Base-by-base conservation (phyloP, 2,113 vertebrate species). In the Hippolais icterina region DNA sequence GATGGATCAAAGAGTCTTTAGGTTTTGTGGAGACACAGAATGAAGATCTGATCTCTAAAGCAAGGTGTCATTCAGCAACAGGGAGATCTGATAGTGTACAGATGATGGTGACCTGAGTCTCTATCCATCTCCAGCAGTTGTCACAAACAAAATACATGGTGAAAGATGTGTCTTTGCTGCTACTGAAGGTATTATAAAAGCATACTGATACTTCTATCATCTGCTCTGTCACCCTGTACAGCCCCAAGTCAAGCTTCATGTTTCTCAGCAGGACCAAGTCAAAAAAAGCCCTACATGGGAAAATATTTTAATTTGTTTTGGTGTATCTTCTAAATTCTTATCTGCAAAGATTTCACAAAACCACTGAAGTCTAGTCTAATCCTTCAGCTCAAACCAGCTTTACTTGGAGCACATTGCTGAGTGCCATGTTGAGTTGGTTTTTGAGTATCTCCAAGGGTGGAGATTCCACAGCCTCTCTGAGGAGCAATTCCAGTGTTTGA, bases 21-120 rank as follows among this genome's bases (percentile, higher is more conserved):
- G 64, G 49, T 69, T 83, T 72, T 85, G 42, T 68, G 77, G 49
- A 82, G 64, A 54, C 46, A 23, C 15, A 68, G 74, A 83, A 80
- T 46, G 68, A 87, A 94, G 71, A 81, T 92, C 71, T 80, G 52
- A 87, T 92, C 93, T 91, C 68, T 83, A 81, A 93, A 84, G 64
- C 39, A 61, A 87, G 59, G 24, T 61, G 59, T 49, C 71, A n/a
- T 66, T 42, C 50, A 25, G 68, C 63, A 79, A 74, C 3, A 53
- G 65, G 29, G 61, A 94, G 44, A 46, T 89, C 46, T 75, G 66
- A 69, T 42, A 12, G 21, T 15, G 12, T 41, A 19, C 18, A 50
- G 53, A 24, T 57, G 56, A 18, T 44, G 41, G 60, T 83, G 35
- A 69, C 60, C 39, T 50, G 42, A 65, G 69, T 74, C n/a, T 70